A percentile compares a stretch with the other conserved stretches of the same genome.
Evolutionary conservation across 2,797 vertebrate genomes (phyloP).

Genomic region (Schizothorax lantsangensis): DNA sequence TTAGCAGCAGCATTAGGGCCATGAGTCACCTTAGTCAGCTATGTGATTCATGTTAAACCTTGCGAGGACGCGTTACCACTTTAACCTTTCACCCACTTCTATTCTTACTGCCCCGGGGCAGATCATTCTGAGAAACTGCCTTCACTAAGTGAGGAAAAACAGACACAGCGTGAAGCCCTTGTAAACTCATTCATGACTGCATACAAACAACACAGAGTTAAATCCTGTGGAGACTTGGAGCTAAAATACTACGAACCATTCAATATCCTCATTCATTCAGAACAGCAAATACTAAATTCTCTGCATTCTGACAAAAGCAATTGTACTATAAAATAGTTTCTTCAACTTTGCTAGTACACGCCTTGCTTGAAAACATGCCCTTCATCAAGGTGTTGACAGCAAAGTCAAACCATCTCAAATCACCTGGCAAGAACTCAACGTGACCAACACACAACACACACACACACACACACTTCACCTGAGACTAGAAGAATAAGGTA

Average conservation of each 20-base stretch:
- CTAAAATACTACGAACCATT: too few species aligned
- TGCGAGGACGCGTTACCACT: slow-evolving; percentile 49
- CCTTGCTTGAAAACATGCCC: background rate
- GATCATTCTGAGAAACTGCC: background rate
- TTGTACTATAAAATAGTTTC: background rate
- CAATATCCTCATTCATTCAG: background rate
- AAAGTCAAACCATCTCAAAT: background rate
- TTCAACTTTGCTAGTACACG: background rate
- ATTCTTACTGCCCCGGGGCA: slow-evolving; percentile 36
- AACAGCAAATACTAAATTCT: background rate
- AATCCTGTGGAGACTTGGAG: background rate
- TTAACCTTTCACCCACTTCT: slow-evolving; percentile 60
- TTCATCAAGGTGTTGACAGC: background rate
- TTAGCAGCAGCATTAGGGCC: background rate
- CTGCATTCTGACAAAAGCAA: background rate
- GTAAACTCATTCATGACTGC: background rate
- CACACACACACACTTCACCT: slow-evolving; percentile 53
- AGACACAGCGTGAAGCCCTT: background rate
- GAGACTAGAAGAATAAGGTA: slow-evolving; percentile 23
- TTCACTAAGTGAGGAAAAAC: background rate
- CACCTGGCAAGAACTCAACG: background rate
- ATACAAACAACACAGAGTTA: slow-evolving; percentile 2
- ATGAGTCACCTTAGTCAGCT: slow-evolving; percentile 15
- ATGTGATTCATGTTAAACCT: slow-evolving; percentile 26
- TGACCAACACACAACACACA: slow-evolving; percentile 13